Conservation (phyloP, 1,140 invertebrate genomes). For the Drosophila trapezifrons region DNA sequence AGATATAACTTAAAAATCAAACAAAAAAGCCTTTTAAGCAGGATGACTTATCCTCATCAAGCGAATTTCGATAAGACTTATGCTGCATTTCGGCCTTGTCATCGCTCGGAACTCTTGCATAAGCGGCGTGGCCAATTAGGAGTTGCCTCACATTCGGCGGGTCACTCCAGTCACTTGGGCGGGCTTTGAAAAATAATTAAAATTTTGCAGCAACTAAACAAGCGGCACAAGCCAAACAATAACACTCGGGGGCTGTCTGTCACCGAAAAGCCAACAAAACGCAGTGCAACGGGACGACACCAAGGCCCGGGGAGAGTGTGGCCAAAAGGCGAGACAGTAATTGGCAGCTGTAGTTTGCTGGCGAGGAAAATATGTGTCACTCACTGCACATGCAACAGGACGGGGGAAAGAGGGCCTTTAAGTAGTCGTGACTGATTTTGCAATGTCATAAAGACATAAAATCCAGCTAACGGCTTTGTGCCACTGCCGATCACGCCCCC, state of each 20-base stretch:
- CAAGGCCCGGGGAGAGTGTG: slow-evolving; percentile 12
- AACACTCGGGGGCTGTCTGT: slow-evolving; percentile 34
- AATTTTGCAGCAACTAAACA: slow-evolving; percentile 51
- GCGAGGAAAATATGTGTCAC: slow-evolving; percentile 55
- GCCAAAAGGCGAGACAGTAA: slow-evolving; percentile 54
- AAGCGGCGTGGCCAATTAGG: slow-evolving; percentile 35
- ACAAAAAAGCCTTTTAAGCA: background rate
- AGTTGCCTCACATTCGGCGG: slow-evolving; percentile 28
- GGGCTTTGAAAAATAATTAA: slow-evolving; percentile 51
- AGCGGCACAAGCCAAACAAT: slow-evolving; percentile 34
- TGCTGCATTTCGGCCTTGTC: slow-evolving; percentile 1
- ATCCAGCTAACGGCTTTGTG: slow-evolving; percentile 16
- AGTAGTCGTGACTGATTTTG: slow-evolving; percentile 51
- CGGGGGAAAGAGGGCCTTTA: slow-evolving; percentile 12
- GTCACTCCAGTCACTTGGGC: slow-evolving; percentile 39
- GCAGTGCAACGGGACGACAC: too few relatives aligned
- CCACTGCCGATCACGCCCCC: slow-evolving; percentile 31
- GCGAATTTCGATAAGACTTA: background rate
- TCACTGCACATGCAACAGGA: slow-evolving; percentile 35
- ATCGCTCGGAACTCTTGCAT: slow-evolving; percentile 27
- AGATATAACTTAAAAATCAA: background rate
- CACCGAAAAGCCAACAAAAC: slow-evolving; percentile 32
- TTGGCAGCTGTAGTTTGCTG: slow-evolving; percentile 53
- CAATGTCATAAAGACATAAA: slow-evolving; percentile 70
- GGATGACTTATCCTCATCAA: background rate